These are phyloP conservation scores for Hippocampus mohnikei DNA, from an alignment of 2,113 vertebrate species.

Conservation along the genomic window DNA sequence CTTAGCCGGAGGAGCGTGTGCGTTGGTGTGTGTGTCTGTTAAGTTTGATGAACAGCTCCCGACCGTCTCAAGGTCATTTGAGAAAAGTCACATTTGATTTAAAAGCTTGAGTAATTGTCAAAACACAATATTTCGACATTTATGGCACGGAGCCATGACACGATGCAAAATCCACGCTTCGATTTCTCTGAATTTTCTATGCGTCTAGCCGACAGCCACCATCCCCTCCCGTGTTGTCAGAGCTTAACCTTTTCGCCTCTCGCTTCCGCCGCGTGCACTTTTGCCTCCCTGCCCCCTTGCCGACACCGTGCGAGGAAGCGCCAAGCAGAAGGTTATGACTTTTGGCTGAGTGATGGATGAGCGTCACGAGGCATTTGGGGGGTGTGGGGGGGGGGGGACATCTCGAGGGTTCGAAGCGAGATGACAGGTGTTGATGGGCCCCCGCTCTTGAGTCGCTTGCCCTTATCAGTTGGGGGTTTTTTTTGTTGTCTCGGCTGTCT, in stretches of 20 bases:
- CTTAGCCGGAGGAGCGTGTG: background rate
- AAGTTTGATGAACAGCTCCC: conserved; percentile 5
- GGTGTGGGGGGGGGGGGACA: conserved; percentile 2
- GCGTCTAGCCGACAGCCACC: conserved; percentile 38
- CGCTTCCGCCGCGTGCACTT: background rate
- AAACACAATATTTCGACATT: conserved; percentile 3
- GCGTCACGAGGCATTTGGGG: conserved; percentile 42
- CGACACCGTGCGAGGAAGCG: background rate
- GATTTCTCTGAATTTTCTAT: conserved; percentile 19
- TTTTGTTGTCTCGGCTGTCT: background rate
- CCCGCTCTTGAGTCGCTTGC: conserved; percentile 11
- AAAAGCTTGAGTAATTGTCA: conserved; percentile 36
- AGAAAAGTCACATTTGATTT: conserved; percentile 22
- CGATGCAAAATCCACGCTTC: background rate
- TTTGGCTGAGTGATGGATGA: conserved; percentile 37
- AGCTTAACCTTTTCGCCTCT: conserved; percentile 46
- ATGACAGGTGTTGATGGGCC: conserved; percentile 47
- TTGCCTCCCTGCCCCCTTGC: background rate
- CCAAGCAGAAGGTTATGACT: conserved; percentile 35
- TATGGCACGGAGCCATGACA: background rate
- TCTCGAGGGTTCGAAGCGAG: conserved; percentile 18
- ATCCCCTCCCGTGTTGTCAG: conserved; percentile 19
- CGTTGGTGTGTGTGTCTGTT: background rate
- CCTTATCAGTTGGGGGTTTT: conserved; percentile 6
- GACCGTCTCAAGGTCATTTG: conserved; percentile 43